Evolutionary conservation across 1,140 invertebrate species (phyloP), one percentile per base, ranked within the genome.

Genomic region (Dendroctonus ponderosae): DNA sequence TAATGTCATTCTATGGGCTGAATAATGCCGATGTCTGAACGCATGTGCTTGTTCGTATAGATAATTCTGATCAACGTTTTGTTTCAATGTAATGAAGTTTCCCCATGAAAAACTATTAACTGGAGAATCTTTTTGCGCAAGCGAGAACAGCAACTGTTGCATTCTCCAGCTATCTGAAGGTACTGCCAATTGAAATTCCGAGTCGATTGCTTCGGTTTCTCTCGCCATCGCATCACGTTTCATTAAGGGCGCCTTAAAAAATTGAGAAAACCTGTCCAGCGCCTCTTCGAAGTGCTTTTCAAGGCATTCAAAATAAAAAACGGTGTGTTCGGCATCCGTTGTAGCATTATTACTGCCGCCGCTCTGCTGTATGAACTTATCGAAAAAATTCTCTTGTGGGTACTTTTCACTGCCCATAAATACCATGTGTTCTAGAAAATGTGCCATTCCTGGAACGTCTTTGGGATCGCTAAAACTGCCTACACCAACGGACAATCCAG

Each of bases 391-490:
- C 80, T 95, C 92, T 79, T 87, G 81, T 5, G 91, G 90, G 80
- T 89, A 95, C 74, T 92, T 94, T 74, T 90, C 82, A 50, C 91
- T 94, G 42, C 94, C 94, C 87, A 97, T 92, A 75, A 96, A 97
- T 6, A 98, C 87, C 93, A 97, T 96, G 77, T 98, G 95, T 78
- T 98, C 95, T 52, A 96, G 85, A 80, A 98, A 96, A 80, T 98
- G 95, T 1, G 95, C 93, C 71, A 97, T 76, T 1, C 96, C 96
- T 67, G 89, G 92, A 54, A 96, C 86, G 46, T 91, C 82, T 48
- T 78, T 73, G 0, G 92, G 92, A 77, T 88, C 85, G 72, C 86
- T 88, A 76, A 87, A 89, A 77, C 85, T 87, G 14, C 89, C 89
- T 40, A 90, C 89, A 44, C 86, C 84, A 9, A 92, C 84, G 62